Percentiles rank a stretch among this genome's conserved stretches.
Evolutionary conservation across 2,797 vertebrate genomes (phyloP).

Genomic region (Ataeniobius toweri): DNA sequence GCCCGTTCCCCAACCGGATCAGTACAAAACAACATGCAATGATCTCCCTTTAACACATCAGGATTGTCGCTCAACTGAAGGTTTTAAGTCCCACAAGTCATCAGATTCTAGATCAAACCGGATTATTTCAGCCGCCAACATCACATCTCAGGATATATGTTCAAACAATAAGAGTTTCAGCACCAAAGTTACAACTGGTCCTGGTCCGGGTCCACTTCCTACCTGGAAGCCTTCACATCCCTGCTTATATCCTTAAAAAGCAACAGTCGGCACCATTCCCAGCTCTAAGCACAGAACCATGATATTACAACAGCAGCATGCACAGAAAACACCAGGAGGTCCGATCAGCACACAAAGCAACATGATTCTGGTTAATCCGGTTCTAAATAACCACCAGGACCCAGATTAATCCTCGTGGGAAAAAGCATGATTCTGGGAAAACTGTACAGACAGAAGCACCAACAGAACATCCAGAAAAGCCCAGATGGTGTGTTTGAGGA

Average conservation of each 20-base stretch:
- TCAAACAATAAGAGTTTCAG: neutral
- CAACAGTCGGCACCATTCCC: neutral
- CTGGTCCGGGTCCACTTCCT: too few species aligned
- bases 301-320: neutral
- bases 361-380: neutral
- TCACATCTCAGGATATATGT: neutral
- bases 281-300: neutral
- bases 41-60: neutral
- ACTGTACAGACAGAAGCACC: neutral
- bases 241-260: too few species aligned
- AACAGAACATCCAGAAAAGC: too few species aligned
- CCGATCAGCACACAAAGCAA: neutral
- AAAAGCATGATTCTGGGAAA: conserved; percentile 17
- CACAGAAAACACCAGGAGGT: neutral
- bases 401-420: rapidly evolving
- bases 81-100: neutral
- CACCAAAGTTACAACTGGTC: neutral
- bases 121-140: too few species aligned
- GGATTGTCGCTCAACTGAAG: too few species aligned
- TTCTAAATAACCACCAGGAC: neutral
- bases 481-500: neutral
- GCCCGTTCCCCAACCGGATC: neutral
- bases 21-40: neutral
- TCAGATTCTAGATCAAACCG: neutral
- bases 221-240: too few species aligned